phyloP scores from a whole-genome alignment of 1,140 invertebrate genomes.

The Probaryconus sp. region DNA sequence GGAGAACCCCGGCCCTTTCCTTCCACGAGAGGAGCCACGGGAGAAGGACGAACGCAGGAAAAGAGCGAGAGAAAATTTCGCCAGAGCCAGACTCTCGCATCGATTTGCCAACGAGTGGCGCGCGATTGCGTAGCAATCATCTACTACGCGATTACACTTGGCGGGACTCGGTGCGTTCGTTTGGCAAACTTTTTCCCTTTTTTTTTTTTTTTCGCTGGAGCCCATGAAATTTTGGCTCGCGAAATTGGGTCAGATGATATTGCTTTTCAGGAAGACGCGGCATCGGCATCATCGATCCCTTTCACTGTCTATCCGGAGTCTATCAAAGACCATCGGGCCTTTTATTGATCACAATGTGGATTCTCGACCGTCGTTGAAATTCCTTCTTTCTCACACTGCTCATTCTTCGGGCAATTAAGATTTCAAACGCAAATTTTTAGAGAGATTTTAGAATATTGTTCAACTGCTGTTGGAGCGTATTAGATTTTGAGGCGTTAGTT shows the following conservation, averaged over 20 bases:
- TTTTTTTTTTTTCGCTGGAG: slow-evolving; percentile 5
- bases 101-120: slow-evolving; percentile 64
- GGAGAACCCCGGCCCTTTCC: no score
- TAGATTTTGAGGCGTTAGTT: slow-evolving; percentile 29
- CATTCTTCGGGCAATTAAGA: no score
- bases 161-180: no score
- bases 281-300: no score
- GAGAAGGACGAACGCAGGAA: slow-evolving; percentile 42
- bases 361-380: no score
- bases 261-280: no score
- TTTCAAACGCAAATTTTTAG: background rate
- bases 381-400: no score
- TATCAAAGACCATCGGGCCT: no score
- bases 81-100: slow-evolving; percentile 59
- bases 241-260: slow-evolving; percentile 49
- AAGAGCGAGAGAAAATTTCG: slow-evolving; percentile 40
- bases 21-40: slow-evolving; percentile 6
- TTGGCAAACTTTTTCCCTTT: no score
- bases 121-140: slow-evolving; percentile 64
- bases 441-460: slow-evolving; percentile 11
- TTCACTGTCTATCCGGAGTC: no score
- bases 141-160: slow-evolving; percentile 53
- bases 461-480: slow-evolving; percentile 22
- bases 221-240: no score
- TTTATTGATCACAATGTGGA: slow-evolving; percentile 25